Evolutionary conservation across 2,113 vertebrate genomes (phyloP), one percentile per base, ranked within the genome.

Genomic region (Chaetops frenatus): DNA sequence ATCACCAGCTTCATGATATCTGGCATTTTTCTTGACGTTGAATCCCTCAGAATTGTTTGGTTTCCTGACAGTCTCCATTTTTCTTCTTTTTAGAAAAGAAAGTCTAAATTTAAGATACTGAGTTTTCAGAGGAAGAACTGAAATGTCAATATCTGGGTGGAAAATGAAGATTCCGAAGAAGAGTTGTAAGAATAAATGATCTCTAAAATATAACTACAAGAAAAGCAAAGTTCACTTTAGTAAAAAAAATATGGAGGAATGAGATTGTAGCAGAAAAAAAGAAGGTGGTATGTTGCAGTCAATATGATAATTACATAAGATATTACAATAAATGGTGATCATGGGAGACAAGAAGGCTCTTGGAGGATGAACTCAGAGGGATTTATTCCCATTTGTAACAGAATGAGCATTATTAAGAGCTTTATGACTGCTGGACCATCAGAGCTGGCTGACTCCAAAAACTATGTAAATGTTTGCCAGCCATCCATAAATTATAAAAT

Each of bases 1-100:
- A 96, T 92, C 82, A 90, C 51, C 27, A 74, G 56, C 76, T 93
- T 94, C 79, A 83, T 81, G 64, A 42, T 84, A 88, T 86, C 42
- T 90, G 78, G 38, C 27, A 73, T 93, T 93, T 96, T 94, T 96
- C 82, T 96, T 86, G 53, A 88, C 96, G 93, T 24, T 8, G 35
- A 58, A 83, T 82, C 54, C 28, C 50, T 88, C 28, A 51, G 76
- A 95, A 22, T 47, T 85, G 58, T 95, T 95, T 95, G 58, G 51
- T 80, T 88, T 90, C 82, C 71, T 86, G 79, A 83, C 44, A 94
- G 72, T 71, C n/a, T 95, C 50, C 45, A 69, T 81, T 85, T 89
- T 89, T 7, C 13, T 73, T 88, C 61, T 67, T 76, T 88, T 69
- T 60, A 10, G 25, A 74, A 80, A 85, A 74, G 45, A 74, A 81